Percentiles rank a stretch among this genome's conserved stretches.
Conservation (phyloP, 2,888 invertebrate species). For the Molorchus minor region DNA sequence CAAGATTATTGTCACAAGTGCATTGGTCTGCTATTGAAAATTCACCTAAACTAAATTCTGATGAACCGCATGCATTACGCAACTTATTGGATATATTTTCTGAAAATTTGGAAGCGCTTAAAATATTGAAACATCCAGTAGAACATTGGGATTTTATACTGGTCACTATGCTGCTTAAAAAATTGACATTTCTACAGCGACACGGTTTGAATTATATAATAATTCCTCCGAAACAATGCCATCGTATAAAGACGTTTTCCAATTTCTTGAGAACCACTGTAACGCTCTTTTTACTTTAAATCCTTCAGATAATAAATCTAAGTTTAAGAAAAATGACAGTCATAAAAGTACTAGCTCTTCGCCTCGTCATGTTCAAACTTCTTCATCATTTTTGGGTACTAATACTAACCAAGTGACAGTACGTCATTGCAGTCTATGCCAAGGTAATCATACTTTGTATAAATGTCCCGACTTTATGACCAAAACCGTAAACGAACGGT, state of each 20-base stretch:
- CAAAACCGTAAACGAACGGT: not conserved
- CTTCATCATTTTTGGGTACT: not conserved
- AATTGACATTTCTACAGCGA: not conserved
- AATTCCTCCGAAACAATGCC: too few relatives aligned
- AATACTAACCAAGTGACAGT: not conserved
- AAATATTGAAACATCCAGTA: too few relatives aligned
- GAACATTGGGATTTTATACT: too few relatives aligned
- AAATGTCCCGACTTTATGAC: not conserved
- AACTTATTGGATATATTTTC: not conserved
- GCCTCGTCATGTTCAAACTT: too few relatives aligned
- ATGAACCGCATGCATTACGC: not conserved
- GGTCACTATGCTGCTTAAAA: too few relatives aligned
- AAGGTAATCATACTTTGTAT: not conserved
- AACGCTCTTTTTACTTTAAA: not conserved
- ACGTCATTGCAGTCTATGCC: not conserved
- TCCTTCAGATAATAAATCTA: not conserved
- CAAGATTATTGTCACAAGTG: too few relatives aligned
- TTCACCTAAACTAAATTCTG: too few relatives aligned
- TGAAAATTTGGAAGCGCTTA: not conserved
- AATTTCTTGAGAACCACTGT: too few relatives aligned
- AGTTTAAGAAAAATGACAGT: too few relatives aligned
- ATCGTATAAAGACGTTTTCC: too few relatives aligned
- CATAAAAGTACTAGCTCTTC: too few relatives aligned
- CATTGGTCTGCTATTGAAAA: too few relatives aligned
- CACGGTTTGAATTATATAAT: not conserved